Conservation (phyloP, 2,797 vertebrate genomes). For the Chlorospingus flavigularis region DNA sequence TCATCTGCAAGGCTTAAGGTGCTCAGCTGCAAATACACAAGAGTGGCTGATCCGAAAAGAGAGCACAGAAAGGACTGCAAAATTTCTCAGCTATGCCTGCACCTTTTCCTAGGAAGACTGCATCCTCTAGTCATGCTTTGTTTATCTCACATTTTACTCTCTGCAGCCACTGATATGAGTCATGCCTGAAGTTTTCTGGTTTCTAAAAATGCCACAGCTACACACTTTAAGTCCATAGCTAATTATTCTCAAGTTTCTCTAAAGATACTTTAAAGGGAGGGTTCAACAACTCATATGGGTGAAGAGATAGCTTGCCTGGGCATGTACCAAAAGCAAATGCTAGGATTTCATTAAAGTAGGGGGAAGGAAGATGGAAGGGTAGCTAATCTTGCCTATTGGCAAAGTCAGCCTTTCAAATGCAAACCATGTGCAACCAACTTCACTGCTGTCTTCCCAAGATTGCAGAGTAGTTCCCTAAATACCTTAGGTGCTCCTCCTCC, state of each 20-base stretch:
- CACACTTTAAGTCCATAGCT: neutral
- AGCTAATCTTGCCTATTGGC: constrained; percentile 36
- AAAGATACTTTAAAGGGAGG: constrained; percentile 4
- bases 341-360: constrained; percentile 13
- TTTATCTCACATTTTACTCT: constrained; percentile 32
- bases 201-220: constrained; percentile 38
- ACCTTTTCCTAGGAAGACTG: neutral
- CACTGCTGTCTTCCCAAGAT: neutral
- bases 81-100: neutral
- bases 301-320: constrained; percentile 19
- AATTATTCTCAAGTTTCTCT: constrained; percentile 45
- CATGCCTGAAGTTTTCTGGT: constrained; percentile 10
- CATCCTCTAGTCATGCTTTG: constrained; percentile 1
- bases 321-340: constrained; percentile 27
- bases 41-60: neutral
- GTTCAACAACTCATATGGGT: neutral
- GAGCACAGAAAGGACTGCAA: neutral
- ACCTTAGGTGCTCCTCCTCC: neutral
- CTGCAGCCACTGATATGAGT: neutral
- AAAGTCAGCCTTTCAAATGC: constrained; percentile 28
- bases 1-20: neutral
- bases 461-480: neutral
- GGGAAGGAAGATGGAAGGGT: neutral
- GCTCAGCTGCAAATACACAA: neutral
- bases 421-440: constrained; percentile 20